Conservation (phyloP, 2,113 vertebrate species). For the Rhinichthys klamathensis region DNA sequence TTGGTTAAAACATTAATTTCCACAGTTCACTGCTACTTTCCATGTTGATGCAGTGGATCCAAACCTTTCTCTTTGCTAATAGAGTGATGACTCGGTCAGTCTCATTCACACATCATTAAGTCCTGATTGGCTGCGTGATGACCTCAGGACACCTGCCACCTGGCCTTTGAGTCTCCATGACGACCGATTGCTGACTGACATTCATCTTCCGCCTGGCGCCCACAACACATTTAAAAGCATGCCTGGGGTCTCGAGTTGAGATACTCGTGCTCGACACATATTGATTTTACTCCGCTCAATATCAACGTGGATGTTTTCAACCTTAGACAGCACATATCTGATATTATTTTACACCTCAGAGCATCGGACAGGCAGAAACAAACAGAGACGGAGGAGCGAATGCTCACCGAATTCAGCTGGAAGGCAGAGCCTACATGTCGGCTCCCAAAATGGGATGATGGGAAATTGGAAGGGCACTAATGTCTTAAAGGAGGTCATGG, state of each 20-base stretch:
- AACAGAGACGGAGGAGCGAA: not conserved
- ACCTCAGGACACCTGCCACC: conserved; percentile 56
- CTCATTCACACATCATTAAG: conserved; percentile 56
- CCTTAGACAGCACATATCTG: conserved; percentile 42
- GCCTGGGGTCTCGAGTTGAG: conserved; percentile 11
- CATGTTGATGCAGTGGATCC: conserved; percentile 43
- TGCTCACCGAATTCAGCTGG: not conserved
- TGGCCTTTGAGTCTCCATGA: conserved; percentile 51
- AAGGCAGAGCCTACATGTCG: not conserved
- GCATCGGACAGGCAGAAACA: not conserved
- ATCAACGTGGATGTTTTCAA: conserved; percentile 47
- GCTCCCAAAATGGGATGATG: not conserved
- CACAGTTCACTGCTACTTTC: conserved; percentile 48
- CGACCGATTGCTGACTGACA: conserved; percentile 47
- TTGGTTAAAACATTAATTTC: conserved; percentile 54
- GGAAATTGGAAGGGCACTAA: not conserved
- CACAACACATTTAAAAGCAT: conserved; percentile 21
- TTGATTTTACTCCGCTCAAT: conserved; percentile 44
- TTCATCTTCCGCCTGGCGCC: conserved; percentile 18
- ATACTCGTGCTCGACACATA: conserved; percentile 36
- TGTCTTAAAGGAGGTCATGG: not conserved
- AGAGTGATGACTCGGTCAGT: conserved; percentile 46
- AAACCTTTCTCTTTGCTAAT: conserved; percentile 34
- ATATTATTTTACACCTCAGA: conserved; percentile 30
- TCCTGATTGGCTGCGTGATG: conserved; percentile 52